Evolutionary conservation across 1,140 invertebrate species (phyloP), one percentile per base, ranked within the genome.

Genomic region (Drosophila willistoni): DNA sequence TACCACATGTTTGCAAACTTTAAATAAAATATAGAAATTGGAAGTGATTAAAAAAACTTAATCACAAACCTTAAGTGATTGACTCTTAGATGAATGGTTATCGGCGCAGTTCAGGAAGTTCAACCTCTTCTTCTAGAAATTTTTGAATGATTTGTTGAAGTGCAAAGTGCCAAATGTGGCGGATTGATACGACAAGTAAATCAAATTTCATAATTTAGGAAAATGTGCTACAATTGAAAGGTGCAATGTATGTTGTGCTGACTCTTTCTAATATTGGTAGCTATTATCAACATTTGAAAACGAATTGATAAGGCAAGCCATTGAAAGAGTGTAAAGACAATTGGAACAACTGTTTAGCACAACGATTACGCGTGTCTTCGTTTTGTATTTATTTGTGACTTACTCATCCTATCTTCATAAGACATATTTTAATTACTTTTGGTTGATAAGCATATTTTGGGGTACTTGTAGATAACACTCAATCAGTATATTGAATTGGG

Each of bases 331-430:
- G 17, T 51, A 22, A 51, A 51, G 17, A 22, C 44, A 51, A 51
- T 22, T 51, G 17, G 17, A 22, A 51, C 44, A 51, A 22, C 19
- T 51, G 67, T 77, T 76, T 34, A 34, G 55, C 55, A 51, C 12
- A 71, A 17, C 72, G 76, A 86, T 86, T 87, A 86, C 83, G 44
- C 67, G 56, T 77, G 73, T 74, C 63, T 10, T 44, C 14, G 44
- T 36, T 41, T 42, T 9, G 34, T 36, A 68, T 47, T 13, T 14
- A 54, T 66, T 44, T 19, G n/a, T 55, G 41, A 79, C 70, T 86
- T 87, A 85, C 75, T 85, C 83, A 85, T 73, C 29, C 44, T 51
- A 51, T 51, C 44, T 51, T 51, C 19, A 22, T 51, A 19, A 9
- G 10, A 19, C 44, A 22, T n/a, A 51, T 73, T 64, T 42, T 64